Base-by-base conservation (phyloP, 2,888 invertebrate species). In the Osmoderma eremita region DNA sequence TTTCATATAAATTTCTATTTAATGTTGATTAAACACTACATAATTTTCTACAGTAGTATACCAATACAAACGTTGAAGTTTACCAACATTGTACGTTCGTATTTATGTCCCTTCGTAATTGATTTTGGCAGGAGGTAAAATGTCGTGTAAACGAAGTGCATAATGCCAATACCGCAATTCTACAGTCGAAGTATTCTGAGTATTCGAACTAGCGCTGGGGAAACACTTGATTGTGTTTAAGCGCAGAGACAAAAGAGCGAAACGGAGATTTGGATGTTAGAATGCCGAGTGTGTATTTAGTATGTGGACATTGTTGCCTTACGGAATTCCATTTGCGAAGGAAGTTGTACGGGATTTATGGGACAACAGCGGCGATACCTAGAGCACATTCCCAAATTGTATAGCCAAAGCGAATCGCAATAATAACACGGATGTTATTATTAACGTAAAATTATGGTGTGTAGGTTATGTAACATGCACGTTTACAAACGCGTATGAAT, bases 141-240 rank as follows among this genome's bases (percentile, higher is more conserved):
- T 58, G 58, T 45, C 45, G 42, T 45, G 58, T 45, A 42, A 58
- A 58, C 45, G 24, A 45, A 17, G 45, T 58, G 45, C 20, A 45
- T 45, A 24, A 42, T 58, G 58, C 58, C 58, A 58, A 58, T 45
- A 45, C 45, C 13, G 42, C 30, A 22, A 20, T 30, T 30, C 30
- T 30, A 2, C 30, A 30, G 30, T 30, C 24, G 30, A 58, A 58
- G 58, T 58, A 42, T 58, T 58, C 58, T 30, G 58, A 58, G 17
- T 45, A 58, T 58, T 58, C 58, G 24, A 58, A 58, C 45, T 58
- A 45, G 30, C 45, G 24, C 58, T 13, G 12, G 42, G n/a, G 30
- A 30, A 48, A 58, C 50, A 51, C 50, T 51, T 45, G 58, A 24
- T 58, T 58, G 58, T 58, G 17, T 45, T 58, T 45, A 58, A 58